Evolutionary conservation across 2,113 vertebrate genomes (phyloP).

Genomic region (Elgaria multicarinata): DNA sequence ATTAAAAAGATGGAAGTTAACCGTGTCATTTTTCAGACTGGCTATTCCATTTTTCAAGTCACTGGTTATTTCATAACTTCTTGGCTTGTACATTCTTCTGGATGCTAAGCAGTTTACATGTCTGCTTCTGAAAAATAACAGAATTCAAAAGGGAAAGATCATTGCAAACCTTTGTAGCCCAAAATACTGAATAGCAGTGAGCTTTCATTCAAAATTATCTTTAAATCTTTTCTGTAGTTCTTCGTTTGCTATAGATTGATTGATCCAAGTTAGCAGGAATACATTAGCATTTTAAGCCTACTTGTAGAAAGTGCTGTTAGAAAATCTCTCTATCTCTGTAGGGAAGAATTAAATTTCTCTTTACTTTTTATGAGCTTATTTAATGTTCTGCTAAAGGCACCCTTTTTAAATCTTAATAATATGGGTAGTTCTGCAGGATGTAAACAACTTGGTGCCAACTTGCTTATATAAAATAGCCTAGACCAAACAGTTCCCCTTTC

Average conservation of each 20-base stretch:
- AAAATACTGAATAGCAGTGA: background rate
- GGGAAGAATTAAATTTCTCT: background rate
- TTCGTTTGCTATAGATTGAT: background rate
- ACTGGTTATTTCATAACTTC: background rate
- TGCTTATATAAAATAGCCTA: background rate
- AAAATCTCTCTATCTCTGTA: background rate
- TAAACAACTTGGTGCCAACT: conserved; percentile 23
- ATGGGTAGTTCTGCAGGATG: rapidly evolving
- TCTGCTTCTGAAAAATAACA: background rate
- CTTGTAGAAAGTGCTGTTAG: background rate
- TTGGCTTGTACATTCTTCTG: background rate
- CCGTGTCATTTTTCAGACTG: background rate
- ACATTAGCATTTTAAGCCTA: background rate
- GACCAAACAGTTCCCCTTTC: conserved; percentile 1
- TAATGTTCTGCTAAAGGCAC: background rate
- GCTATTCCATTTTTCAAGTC: background rate
- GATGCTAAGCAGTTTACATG: background rate
- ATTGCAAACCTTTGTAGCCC: background rate
- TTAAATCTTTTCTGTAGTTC: background rate
- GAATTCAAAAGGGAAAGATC: background rate
- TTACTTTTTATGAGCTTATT: background rate
- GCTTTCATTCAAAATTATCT: background rate
- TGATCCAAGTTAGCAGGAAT: background rate
- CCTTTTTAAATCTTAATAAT: conserved; percentile 22
- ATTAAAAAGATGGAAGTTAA: conserved; percentile 9